These are phyloP conservation scores for Argyrosomus japonicus DNA, from an alignment of 2,113 vertebrate genomes.

Conservation along the genomic window DNA sequence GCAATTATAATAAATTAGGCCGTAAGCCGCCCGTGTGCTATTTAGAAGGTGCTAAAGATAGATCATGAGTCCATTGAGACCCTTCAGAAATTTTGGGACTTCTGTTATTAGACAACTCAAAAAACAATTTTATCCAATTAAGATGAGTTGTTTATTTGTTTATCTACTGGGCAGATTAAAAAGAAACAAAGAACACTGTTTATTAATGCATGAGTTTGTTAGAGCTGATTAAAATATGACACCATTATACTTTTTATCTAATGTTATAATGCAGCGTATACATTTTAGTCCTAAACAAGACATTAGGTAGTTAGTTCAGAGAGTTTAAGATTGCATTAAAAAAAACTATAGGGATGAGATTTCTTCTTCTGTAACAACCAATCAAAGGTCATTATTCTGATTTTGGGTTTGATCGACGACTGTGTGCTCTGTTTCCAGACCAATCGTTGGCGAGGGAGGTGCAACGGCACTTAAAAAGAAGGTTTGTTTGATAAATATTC, in stretches of 20 bases:
- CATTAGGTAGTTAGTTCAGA: neutral
- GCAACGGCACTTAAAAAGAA: slow-evolving; percentile 61
- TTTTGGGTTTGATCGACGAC: slow-evolving; percentile 39
- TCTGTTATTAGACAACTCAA: slow-evolving; percentile 27
- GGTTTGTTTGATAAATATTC: slow-evolving; percentile 54
- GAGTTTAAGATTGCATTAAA: neutral
- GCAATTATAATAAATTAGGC: slow-evolving; percentile 44
- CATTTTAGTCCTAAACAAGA: neutral
- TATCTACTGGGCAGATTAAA: slow-evolving; percentile 14
- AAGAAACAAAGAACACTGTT: neutral
- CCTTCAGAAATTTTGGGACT: slow-evolving; percentile 25
- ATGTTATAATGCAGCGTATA: neutral
- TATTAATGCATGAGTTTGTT: neutral
- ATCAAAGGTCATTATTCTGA: slow-evolving; percentile 61
- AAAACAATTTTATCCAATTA: slow-evolving; percentile 16
- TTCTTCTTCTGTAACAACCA: slow-evolving; percentile 44
- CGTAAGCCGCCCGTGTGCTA: slow-evolving; percentile 8
- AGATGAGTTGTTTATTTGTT: slow-evolving; percentile 11
- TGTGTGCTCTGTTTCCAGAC: slow-evolving; percentile 60
- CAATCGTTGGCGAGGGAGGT: slow-evolving; percentile 75
- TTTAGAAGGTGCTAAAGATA: slow-evolving; percentile 38
- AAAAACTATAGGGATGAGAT: neutral
- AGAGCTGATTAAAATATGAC: neutral
- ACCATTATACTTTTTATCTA: slow-evolving; percentile 4
- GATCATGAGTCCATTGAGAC: slow-evolving; percentile 39